phyloP scores from a whole-genome alignment of 92 coral and sea anemone species.

The Epizoanthus illoricatus region DNA sequence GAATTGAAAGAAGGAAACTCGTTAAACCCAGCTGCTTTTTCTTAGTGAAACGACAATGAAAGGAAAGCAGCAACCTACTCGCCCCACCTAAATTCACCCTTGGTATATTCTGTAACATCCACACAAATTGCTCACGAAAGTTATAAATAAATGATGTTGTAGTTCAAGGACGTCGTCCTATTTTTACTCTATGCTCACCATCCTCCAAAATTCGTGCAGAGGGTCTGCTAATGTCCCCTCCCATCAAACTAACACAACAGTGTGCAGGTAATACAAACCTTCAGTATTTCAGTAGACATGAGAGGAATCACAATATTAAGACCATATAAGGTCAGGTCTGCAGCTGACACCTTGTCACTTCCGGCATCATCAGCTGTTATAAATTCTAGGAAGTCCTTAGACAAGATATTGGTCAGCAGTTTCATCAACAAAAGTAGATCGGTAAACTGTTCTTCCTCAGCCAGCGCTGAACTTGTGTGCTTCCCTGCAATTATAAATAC shows the following conservation, averaged over 20 bases:
- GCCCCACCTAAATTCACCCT: too few species aligned
- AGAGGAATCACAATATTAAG: slow-evolving; percentile 90
- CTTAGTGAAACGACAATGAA: too few species aligned
- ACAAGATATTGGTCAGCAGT: slow-evolving; percentile 78
- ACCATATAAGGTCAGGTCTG: slow-evolving; percentile 92
- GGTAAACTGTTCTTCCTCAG: slow-evolving; percentile 85
- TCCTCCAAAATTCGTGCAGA: background rate
- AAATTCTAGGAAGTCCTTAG: slow-evolving; percentile 75
- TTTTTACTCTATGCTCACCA: background rate
- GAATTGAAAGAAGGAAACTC: background rate
- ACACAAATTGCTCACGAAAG: too few species aligned
- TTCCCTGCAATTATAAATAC: slow-evolving; percentile 60
- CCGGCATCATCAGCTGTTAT: slow-evolving; percentile 25
- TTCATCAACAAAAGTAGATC: slow-evolving; percentile 84
- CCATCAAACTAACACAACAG: too few species aligned
- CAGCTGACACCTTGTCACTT: slow-evolving; percentile 59
- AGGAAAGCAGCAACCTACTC: too few species aligned
- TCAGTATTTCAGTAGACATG: slow-evolving; percentile 84
- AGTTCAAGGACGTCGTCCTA: background rate
- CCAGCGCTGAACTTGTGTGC: slow-evolving; percentile 58
- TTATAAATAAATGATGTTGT: too few species aligned
- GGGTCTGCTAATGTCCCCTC: too few species aligned
- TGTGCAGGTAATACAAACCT: slow-evolving; percentile 41
- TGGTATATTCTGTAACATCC: too few species aligned
- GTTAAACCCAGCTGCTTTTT: background rate